phyloP scores from a whole-genome alignment of 1,140 invertebrate species.

The Aphelenchoides besseyi region DNA sequence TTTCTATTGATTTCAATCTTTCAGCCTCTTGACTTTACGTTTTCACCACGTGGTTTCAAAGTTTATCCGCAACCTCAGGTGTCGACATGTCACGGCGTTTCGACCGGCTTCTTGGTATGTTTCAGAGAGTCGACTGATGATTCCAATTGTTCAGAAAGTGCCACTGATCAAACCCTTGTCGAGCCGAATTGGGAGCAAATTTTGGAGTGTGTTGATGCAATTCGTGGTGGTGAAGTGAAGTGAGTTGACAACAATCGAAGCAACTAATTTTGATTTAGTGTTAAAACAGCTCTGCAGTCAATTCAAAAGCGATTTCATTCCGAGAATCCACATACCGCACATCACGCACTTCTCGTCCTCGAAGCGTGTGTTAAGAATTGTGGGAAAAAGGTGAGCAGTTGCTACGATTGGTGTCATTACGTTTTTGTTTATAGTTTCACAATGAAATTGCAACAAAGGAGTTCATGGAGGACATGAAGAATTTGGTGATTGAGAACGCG shows the following conservation, averaged over 20 bases:
- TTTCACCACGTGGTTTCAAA: slow-evolving; percentile 12
- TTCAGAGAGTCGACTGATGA: neutral
- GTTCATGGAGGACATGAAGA: slow-evolving; percentile 90
- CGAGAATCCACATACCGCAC: slow-evolving; percentile 57
- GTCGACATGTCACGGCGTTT: slow-evolving; percentile 21
- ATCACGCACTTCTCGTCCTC: slow-evolving; percentile 69
- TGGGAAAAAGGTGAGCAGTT: slow-evolving; percentile 67
- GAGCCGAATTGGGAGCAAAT: slow-evolving; percentile 61
- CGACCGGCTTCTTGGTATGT: slow-evolving; percentile 35
- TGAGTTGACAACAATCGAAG: slow-evolving; percentile 34
- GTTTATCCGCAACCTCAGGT: neutral
- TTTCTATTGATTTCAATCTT: neutral
- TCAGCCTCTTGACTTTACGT: neutral
- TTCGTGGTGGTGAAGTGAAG: slow-evolving; percentile 57
- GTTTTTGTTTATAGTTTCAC: slow-evolving; percentile 71
- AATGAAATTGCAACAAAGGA: slow-evolving; percentile 85
- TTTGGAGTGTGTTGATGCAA: slow-evolving; percentile 57
- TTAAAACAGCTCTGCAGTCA: slow-evolving; percentile 45
- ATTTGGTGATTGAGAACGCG: slow-evolving; percentile 46
- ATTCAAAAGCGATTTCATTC: slow-evolving; percentile 55
- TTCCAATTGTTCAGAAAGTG: slow-evolving; percentile 43
- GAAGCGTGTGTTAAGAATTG: slow-evolving; percentile 98
- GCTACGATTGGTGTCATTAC: slow-evolving; percentile 1
- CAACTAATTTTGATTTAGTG: slow-evolving; percentile 29
- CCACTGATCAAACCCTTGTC: slow-evolving; percentile 57